A percentile compares a stretch with the other conserved stretches of the same genome.
phyloP scores from a whole-genome alignment of 2,113 vertebrate genomes.

The Murina feae region DNA sequence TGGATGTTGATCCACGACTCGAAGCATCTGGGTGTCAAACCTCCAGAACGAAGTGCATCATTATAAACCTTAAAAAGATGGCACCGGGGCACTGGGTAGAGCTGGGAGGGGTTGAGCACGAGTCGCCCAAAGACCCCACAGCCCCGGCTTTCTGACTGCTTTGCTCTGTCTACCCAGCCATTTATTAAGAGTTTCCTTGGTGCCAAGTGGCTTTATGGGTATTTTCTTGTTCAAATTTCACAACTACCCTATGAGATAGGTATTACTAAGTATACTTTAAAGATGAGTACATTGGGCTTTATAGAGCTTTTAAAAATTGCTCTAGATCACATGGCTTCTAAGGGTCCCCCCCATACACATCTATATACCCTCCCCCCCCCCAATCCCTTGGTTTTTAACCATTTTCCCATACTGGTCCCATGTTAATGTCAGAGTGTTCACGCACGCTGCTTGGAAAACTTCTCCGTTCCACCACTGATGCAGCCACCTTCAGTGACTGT shows the following conservation, averaged over 20 bases:
- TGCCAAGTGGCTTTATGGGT: not conserved
- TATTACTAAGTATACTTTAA: not conserved
- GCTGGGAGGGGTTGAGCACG: not conserved
- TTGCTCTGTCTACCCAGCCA: constrained; percentile 46
- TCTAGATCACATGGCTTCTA: not conserved
- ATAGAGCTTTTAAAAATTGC: not conserved
- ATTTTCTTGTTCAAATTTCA: constrained; percentile 36
- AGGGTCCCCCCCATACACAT: not conserved
- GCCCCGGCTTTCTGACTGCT: constrained; percentile 11
- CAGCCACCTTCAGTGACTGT: not conserved
- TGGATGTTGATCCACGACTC: not conserved
- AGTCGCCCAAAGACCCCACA: not conserved
- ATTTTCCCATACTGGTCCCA: not conserved
- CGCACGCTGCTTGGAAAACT: constrained; percentile 26
- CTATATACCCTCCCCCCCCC: not conserved
- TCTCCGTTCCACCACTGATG: not conserved
- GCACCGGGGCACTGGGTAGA: not conserved
- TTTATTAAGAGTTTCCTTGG: not conserved
- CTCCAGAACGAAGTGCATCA: not conserved
- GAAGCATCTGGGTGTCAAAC: not conserved
- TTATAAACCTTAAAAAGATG: constrained; percentile 1
- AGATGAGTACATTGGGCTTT: constrained; percentile 11
- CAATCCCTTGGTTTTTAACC: not conserved
- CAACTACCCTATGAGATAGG: not conserved
- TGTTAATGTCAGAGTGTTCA: constrained; percentile 30